phyloP scores from a whole-genome alignment of 1,140 invertebrate genomes.

The Polypedilum vanderplanki region DNA sequence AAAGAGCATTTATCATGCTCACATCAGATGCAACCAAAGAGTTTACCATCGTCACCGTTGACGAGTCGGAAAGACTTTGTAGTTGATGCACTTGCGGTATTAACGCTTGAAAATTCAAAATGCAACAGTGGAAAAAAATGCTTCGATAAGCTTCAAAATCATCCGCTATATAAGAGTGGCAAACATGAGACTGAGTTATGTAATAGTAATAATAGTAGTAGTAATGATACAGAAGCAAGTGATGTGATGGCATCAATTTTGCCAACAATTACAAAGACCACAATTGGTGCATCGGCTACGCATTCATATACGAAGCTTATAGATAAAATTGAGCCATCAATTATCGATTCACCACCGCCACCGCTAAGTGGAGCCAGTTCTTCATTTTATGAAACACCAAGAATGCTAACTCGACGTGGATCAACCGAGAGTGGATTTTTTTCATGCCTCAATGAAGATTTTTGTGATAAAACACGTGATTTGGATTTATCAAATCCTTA shows the following conservation, averaged over 20 bases:
- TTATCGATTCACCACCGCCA: background rate
- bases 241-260: constrained; percentile 30
- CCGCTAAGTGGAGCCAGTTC: background rate
- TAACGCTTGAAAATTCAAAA: constrained; percentile 39
- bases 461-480: constrained; percentile 42
- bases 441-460: constrained; percentile 71
- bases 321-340: background rate
- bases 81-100: constrained; percentile 33
- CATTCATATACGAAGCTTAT: background rate
- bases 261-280: constrained; percentile 30
- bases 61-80: constrained; percentile 41
- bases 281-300: constrained; percentile 28
- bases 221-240: background rate
- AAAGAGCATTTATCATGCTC: constrained; percentile 26
- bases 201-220: background rate
- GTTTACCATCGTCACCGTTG: constrained; percentile 47
- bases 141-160: constrained; percentile 30
- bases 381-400: constrained; percentile 31
- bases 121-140: constrained; percentile 31
- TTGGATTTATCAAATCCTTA: constrained; percentile 31
- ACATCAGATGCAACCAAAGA: constrained; percentile 43
- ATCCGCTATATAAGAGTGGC: constrained; percentile 35
- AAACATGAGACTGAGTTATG: constrained; percentile 30
- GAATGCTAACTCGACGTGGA: constrained; percentile 57
- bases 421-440: constrained; percentile 85